A percentile compares a stretch with the other conserved stretches of the same genome.
Conservation (phyloP, 2,888 invertebrate species). For the Eristalis intricaria region DNA sequence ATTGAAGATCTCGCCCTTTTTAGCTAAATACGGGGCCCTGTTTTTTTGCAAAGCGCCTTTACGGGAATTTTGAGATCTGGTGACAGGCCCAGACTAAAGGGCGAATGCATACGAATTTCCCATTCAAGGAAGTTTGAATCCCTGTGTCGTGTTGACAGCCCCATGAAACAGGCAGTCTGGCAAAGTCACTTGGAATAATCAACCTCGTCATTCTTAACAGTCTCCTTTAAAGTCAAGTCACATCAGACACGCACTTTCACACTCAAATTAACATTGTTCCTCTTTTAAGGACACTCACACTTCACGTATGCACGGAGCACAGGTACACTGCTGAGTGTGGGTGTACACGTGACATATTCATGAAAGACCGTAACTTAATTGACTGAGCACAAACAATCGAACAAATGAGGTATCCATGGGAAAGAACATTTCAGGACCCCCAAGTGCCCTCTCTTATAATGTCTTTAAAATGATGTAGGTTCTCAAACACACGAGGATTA, state of each 20-base stretch:
- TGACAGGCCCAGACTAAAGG: too few species aligned
- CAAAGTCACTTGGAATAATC: too few species aligned
- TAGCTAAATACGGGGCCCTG: too few species aligned
- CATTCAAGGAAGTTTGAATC: too few species aligned
- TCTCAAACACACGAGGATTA: conserved; percentile 1
- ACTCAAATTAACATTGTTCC: conserved; percentile 15
- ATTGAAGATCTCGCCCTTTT: too few species aligned
- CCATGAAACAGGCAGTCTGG: too few species aligned
- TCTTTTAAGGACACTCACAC: neutral
- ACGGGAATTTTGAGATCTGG: too few species aligned
- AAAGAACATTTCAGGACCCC: neutral
- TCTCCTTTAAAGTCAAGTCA: neutral
- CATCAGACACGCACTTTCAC: conserved; percentile 3
- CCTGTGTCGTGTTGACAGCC: too few species aligned
- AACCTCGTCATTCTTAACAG: neutral
- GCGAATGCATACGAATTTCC: too few species aligned
- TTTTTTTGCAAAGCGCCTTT: too few species aligned
- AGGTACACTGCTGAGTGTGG: neutral
- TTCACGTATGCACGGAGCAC: neutral
- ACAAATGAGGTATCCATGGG: neutral
- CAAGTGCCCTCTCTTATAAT: conserved; percentile 5
- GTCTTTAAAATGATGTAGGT: neutral
- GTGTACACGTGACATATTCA: neutral
- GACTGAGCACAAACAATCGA: neutral
- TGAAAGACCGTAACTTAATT: neutral